These are phyloP conservation scores for Brachypodius melanocephalos DNA, from an alignment of 2,113 vertebrate species.

Conservation along the genomic window DNA sequence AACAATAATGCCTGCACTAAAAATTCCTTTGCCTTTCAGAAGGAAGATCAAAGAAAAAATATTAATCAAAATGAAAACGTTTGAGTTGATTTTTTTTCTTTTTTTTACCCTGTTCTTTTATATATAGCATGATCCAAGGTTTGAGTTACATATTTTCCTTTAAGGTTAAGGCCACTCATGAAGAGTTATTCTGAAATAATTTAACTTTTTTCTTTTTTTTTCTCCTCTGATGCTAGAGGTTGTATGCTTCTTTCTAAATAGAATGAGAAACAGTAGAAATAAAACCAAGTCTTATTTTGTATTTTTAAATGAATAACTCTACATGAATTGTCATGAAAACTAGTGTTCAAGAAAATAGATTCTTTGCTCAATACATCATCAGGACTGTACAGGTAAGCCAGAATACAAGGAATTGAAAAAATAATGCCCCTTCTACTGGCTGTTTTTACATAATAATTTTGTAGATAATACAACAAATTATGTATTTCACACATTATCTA, in stretches of 20 bases:
- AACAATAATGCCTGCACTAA: background rate
- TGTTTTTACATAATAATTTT: background rate
- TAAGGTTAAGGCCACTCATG: background rate
- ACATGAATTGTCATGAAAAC: background rate
- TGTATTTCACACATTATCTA: background rate
- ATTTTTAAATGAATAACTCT: background rate
- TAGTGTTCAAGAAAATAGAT: background rate
- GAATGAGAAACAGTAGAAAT: background rate
- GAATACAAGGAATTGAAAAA: background rate
- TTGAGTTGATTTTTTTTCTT: background rate
- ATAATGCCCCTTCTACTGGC: background rate
- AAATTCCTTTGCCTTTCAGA: slow-evolving; percentile 15
- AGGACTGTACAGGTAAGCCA: background rate
- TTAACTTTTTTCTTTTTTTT: background rate
- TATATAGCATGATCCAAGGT: background rate
- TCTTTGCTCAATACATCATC: background rate
- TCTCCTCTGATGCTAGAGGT: background rate
- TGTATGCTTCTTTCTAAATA: background rate
- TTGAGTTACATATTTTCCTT: background rate
- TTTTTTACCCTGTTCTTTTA: background rate
- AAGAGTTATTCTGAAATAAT: background rate
- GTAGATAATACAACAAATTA: background rate
- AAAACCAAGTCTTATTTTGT: background rate
- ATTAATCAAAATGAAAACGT: background rate
- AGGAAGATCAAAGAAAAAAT: slow-evolving; percentile 34